phyloP scores from a whole-genome alignment of 2,113 vertebrate species.

The Silurus glanis region DNA sequence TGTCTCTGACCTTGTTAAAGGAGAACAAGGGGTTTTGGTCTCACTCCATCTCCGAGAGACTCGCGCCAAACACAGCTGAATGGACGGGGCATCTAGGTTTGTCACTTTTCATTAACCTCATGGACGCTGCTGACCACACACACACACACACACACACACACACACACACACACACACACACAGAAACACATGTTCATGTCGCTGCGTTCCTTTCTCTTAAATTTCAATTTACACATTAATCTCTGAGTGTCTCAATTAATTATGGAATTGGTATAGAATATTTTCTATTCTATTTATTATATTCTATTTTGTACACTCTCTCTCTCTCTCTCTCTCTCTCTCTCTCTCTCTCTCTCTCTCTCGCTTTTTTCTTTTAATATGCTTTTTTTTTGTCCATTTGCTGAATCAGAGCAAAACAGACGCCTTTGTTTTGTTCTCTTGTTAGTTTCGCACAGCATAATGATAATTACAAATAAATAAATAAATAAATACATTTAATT shows the following conservation, averaged over 20 bases:
- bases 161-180: slow-evolving; percentile 21
- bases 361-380: not conserved
- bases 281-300: too few species aligned
- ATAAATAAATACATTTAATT: not conserved
- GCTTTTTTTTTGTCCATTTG: not conserved
- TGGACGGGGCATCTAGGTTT: slow-evolving; percentile 71
- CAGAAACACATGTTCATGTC: not conserved
- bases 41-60: slow-evolving; percentile 65
- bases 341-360: not conserved
- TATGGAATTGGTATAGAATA: not conserved
- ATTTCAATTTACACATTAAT: not conserved
- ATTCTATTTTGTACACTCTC: not conserved
- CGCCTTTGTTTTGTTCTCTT: not conserved
- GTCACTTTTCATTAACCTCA: slow-evolving; percentile 86
- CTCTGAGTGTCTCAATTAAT: not conserved
- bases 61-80: slow-evolving; percentile 67
- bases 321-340: not conserved
- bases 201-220: not conserved
- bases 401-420: not conserved
- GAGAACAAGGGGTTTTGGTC: slow-evolving; percentile 72
- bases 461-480: not conserved
- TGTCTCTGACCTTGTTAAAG: slow-evolving; percentile 74
- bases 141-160: slow-evolving; percentile 25
- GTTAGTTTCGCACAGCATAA: not conserved
- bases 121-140: slow-evolving; percentile 59